Conservation (phyloP, 1,140 invertebrate genomes). For the Leguminivora glycinivorella region DNA sequence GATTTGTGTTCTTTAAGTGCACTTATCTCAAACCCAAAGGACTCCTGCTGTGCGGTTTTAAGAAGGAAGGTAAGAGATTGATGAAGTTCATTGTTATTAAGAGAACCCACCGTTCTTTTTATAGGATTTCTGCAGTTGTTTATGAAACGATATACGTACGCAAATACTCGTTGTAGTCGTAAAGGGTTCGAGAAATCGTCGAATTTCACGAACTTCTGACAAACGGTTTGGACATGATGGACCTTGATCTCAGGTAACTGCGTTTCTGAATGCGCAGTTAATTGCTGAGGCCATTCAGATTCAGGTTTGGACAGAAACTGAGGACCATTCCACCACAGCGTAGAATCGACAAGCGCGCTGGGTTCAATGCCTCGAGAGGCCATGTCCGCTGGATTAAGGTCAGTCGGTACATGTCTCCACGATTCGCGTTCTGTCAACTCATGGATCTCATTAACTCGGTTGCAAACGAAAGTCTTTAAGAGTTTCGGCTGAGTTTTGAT, state of each 20-base stretch:
- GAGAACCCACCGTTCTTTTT: constrained; percentile 1
- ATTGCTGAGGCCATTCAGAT: neutral
- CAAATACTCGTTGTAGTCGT: constrained; percentile 11
- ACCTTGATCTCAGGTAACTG: constrained; percentile 18
- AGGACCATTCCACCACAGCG: constrained; percentile 22
- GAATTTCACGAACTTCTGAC: neutral
- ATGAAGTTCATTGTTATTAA: constrained; percentile 14
- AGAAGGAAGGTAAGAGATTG: neutral
- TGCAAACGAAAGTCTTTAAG: constrained; percentile 51
- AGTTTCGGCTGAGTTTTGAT: constrained; percentile 41
- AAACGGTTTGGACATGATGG: neutral
- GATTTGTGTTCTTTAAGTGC: neutral
- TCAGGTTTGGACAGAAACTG: neutral
- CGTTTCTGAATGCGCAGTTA: neutral
- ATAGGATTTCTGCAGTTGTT: constrained; percentile 23
- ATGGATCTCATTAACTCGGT: constrained; percentile 47
- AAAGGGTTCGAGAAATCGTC: neutral
- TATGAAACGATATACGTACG: constrained; percentile 7
- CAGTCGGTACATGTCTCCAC: constrained; percentile 48
- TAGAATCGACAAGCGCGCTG: neutral
- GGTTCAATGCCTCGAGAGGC: constrained; percentile 11
- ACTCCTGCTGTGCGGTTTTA: constrained; percentile 6
- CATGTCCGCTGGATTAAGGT: constrained; percentile 52
- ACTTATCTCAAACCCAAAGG: constrained; percentile 9
- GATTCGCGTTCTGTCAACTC: constrained; percentile 32